Conservation (phyloP, 2,113 vertebrate genomes). For the Bettongia penicillata region DNA sequence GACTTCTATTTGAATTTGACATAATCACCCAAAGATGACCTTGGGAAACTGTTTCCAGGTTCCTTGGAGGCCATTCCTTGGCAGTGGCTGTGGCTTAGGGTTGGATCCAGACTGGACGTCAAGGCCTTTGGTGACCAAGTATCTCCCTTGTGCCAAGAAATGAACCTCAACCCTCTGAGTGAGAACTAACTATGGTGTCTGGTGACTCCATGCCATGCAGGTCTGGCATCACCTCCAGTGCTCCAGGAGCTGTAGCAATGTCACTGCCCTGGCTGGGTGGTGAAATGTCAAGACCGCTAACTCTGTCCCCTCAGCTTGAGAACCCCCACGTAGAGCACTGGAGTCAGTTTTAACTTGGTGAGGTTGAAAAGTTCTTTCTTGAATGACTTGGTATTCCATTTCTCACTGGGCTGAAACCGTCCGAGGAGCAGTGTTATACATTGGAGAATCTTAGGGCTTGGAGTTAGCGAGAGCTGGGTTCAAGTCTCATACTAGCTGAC, state of each 20-base stretch:
- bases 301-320: neutral
- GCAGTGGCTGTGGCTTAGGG: neutral
- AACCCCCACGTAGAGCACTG: rapidly evolving
- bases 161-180: neutral
- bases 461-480: neutral
- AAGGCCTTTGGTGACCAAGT: neutral
- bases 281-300: rapidly evolving
- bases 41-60: neutral
- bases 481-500: neutral
- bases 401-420: neutral
- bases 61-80: neutral
- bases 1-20: neutral
- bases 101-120: neutral
- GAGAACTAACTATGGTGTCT: neutral
- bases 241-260: too few relatives aligned
- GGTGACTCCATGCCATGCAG: neutral
- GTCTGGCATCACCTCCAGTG: rapidly evolving
- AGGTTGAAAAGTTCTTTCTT: neutral
- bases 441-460: neutral
- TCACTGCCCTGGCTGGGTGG: rapidly evolving
- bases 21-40: neutral
- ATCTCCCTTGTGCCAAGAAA: rapidly evolving
- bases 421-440: rapidly evolving
- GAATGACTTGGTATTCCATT: neutral
- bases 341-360: neutral